Conservation (phyloP, 2,113 vertebrate species). For the Pachycephala philippinensis region DNA sequence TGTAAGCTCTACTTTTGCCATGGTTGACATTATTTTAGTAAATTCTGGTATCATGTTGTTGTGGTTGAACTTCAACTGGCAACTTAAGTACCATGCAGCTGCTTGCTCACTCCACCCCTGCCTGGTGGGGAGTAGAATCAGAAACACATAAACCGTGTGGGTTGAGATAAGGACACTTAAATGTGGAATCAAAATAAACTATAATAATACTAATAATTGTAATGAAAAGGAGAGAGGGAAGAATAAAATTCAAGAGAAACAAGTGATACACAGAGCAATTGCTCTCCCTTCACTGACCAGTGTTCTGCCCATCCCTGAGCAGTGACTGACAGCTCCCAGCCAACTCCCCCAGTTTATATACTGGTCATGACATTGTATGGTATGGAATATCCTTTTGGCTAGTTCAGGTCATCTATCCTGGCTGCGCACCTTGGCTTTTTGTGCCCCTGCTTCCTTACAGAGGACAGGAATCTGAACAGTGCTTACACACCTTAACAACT, state of each 20-base stretch:
- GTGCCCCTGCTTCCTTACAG: not conserved
- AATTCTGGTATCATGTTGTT: rapidly evolving
- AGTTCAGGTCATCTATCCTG: not conserved
- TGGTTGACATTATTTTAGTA: not conserved
- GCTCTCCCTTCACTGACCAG: not conserved
- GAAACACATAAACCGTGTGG: not conserved
- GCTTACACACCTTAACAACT: not conserved
- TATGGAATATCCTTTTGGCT: not conserved
- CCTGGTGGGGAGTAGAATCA: not conserved
- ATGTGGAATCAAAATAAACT: not conserved
- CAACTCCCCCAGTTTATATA: not conserved
- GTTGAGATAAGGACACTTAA: not conserved
- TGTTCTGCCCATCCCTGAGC: not conserved
- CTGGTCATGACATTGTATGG: not conserved
- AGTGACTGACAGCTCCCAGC: not conserved
- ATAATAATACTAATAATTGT: not conserved
- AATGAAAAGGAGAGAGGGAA: not conserved
- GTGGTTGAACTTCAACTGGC: not conserved
- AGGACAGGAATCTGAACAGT: not conserved
- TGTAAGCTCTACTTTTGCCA: not conserved
- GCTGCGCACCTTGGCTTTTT: not conserved
- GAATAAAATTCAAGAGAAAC: not conserved
- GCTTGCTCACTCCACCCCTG: not conserved
- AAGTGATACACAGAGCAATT: not conserved
- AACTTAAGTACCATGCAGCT: too few relatives aligned